Evolutionary conservation across 2,113 vertebrate species (phyloP).

Genomic region (Ctenomys sociabilis): DNA sequence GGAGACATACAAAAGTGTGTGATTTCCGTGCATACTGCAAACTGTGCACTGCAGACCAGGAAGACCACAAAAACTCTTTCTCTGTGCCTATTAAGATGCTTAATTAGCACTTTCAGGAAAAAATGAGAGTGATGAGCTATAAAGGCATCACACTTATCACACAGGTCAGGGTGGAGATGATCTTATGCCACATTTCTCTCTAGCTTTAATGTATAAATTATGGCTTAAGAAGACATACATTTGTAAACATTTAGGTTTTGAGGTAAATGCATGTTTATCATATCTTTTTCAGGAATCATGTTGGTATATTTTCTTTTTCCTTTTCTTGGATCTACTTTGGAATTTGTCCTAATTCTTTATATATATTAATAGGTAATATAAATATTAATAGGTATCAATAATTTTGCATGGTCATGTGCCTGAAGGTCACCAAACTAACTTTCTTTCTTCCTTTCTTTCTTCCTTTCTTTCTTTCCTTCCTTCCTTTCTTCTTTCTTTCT

Average conservation of each 20-base stretch:
- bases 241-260: slow-evolving; percentile 46
- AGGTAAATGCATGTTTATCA: not conserved
- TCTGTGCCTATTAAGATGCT: slow-evolving; percentile 13
- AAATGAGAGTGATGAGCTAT: slow-evolving; percentile 17
- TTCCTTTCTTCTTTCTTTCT: not conserved
- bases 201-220: slow-evolving; percentile 58
- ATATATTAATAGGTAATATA: not conserved
- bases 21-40: not conserved
- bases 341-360: slow-evolving; percentile 33
- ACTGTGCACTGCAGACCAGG: not conserved
- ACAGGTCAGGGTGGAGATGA: slow-evolving; percentile 39
- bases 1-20: not conserved
- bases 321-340: not conserved
- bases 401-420: not conserved
- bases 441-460: not conserved
- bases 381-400: not conserved
- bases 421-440: not conserved
- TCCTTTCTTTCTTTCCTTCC: no score
- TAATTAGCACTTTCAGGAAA: slow-evolving; percentile 52
- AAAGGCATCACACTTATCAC: not conserved
- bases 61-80: not conserved
- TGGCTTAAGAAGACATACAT: slow-evolving; percentile 53
- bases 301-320: not conserved
- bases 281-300: not conserved
- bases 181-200: slow-evolving; percentile 29